Evolutionary conservation across 1,140 invertebrate species (phyloP).

Genomic region (Zaprionus kolodkinae): DNA sequence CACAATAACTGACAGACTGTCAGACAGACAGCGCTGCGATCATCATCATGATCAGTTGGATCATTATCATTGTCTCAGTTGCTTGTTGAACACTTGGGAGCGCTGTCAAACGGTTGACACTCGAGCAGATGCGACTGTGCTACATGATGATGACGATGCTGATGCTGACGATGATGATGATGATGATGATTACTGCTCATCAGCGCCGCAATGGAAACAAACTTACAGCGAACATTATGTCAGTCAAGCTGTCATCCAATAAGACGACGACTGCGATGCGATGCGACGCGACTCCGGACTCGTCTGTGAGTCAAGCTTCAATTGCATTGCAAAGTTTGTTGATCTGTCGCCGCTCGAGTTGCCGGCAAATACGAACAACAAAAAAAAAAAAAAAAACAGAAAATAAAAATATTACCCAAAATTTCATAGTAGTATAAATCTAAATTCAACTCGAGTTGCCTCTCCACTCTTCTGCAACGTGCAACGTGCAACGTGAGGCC

Average conservation of each 20-base stretch:
- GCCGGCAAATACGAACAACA: slow-evolving; percentile 49
- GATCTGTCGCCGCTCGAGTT: slow-evolving; percentile 58
- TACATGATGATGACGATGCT: slow-evolving; percentile 28
- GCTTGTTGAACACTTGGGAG: slow-evolving; percentile 39
- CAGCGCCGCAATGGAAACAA: slow-evolving; percentile 39
- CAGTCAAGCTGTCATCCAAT: slow-evolving; percentile 75
- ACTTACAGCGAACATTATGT: slow-evolving; percentile 72
- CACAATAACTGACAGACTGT: slow-evolving; percentile 27
- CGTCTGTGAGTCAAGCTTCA: slow-evolving; percentile 32
- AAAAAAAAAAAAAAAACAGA: slow-evolving; percentile 23
- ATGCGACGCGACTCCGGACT: not conserved
- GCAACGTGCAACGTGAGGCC: slow-evolving; percentile 23
- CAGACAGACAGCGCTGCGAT: not conserved
- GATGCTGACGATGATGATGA: slow-evolving; percentile 29
- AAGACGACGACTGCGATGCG: slow-evolving; percentile 8
- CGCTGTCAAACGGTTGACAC: slow-evolving; percentile 58
- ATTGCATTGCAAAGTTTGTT: slow-evolving; percentile 53
- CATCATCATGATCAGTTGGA: not conserved
- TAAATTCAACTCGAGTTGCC: slow-evolving; percentile 8
- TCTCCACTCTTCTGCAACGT: not conserved
- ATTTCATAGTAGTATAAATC: slow-evolving; percentile 2
- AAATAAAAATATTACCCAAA: slow-evolving; percentile 9
- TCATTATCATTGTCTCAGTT: slow-evolving; percentile 1
- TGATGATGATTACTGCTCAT: slow-evolving; percentile 60
- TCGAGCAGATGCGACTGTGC: slow-evolving; percentile 41